phyloP scores from a whole-genome alignment of 2,113 vertebrate genomes.

The Protobothrops flavoviridis region DNA sequence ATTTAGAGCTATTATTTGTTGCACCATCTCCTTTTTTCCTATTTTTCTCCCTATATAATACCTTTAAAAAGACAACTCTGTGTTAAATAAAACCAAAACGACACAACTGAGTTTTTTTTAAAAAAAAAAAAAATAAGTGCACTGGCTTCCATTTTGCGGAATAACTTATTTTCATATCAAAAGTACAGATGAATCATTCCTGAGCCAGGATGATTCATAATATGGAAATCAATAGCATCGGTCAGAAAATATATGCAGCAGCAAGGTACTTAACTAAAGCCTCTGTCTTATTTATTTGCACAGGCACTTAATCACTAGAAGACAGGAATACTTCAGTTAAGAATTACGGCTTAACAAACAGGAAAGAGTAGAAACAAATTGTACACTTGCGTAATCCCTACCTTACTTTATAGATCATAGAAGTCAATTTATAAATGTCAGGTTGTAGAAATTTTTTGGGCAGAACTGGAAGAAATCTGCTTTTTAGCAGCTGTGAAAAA shows the following conservation, averaged over 20 bases:
- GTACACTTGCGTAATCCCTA: not conserved
- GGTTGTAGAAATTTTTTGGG: not conserved
- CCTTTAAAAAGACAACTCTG: conserved; percentile 34
- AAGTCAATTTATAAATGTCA: not conserved
- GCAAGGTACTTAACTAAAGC: conserved; percentile 1
- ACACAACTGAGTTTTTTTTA: conserved; percentile 38
- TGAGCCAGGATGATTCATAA: conserved; percentile 32
- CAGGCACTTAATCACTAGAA: not conserved
- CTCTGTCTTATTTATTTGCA: not conserved
- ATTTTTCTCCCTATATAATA: conserved; percentile 16
- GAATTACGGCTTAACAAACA: not conserved
- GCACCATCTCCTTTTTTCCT: conserved; percentile 18
- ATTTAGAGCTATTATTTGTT: conserved; percentile 20
- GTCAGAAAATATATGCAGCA: conserved; percentile 11
- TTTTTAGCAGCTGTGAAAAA: not conserved
- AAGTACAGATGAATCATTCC: not conserved
- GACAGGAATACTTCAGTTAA: conserved; percentile 11
- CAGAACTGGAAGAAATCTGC: not conserved
- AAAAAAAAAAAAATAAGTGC: conserved; percentile 43
- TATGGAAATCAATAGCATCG: conserved; percentile 27
- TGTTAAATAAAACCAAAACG: conserved; percentile 35
- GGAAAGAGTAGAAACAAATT: not conserved
- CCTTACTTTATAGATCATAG: not conserved
- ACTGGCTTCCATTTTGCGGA: conserved; percentile 28
- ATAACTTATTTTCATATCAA: conserved; percentile 50